Conservation (phyloP, 2,888 invertebrate species). For the Amphipoea oculea region DNA sequence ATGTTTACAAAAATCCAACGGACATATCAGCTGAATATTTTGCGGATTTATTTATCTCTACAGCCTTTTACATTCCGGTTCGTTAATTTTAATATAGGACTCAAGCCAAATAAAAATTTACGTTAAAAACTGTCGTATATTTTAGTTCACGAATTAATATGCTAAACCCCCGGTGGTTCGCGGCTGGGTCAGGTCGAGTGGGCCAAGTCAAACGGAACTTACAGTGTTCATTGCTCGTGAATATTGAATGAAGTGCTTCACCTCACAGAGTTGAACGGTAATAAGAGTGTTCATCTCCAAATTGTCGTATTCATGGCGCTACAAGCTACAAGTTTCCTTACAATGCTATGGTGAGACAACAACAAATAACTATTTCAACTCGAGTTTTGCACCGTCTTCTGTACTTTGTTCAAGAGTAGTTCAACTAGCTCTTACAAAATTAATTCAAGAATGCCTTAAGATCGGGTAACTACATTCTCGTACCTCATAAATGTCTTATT, state of each 20-base stretch:
- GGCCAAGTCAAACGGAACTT: conserved; percentile 71
- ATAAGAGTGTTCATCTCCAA: conserved; percentile 76
- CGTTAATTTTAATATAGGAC: conserved; percentile 49
- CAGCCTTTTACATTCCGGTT: conserved; percentile 42
- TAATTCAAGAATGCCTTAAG: conserved; percentile 72
- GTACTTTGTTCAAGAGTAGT: conserved; percentile 12
- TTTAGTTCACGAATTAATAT: conserved; percentile 63
- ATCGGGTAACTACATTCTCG: conserved; percentile 55
- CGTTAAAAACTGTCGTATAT: conserved; percentile 47
- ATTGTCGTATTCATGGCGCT: conserved; percentile 76
- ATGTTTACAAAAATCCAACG: conserved; percentile 12
- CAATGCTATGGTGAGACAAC: conserved; percentile 13
- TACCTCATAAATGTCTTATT: conserved; percentile 66
- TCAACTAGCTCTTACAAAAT: conserved; percentile 58
- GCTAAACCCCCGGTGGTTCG: conserved; percentile 59
- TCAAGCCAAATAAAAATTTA: conserved; percentile 46
- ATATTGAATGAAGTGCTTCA: conserved; percentile 74
- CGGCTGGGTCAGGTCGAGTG: conserved; percentile 71
- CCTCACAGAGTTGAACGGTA: conserved; percentile 68
- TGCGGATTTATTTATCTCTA: conserved; percentile 38
- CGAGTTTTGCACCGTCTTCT: conserved; percentile 7
- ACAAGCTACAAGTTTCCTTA: conserved; percentile 64
- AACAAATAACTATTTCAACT: conserved; percentile 43
- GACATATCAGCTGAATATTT: conserved; percentile 26
- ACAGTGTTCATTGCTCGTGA: conserved; percentile 74